Base-by-base conservation (phyloP, 2,888 invertebrate genomes). In the Eurytoma californica region DNA sequence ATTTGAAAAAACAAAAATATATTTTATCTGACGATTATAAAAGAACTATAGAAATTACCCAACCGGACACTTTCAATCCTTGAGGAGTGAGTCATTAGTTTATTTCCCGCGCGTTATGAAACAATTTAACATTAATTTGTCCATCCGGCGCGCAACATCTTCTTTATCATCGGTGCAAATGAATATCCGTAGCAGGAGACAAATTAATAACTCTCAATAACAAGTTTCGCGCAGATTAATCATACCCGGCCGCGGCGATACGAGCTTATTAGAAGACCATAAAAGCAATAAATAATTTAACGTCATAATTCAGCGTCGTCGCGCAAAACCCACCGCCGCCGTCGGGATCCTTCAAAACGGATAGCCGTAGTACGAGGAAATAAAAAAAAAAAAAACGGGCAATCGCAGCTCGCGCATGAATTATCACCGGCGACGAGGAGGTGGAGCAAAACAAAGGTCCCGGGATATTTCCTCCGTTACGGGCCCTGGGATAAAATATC, bases 181-280 rank as follows among this genome's bases (percentile, higher is more conserved):
- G n/a, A 9, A 65, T 67, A 49, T 16, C 13, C 14, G 58, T 55
- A 39, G 30, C 69, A 20, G 58, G 28, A 14, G 65, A 47, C 49
- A 39, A 70, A 49, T 60, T 73, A 30, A 79, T 79, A 72, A 68
- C 24, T 65, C 53, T 30, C 20, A 60, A 65, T 60, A 79, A 69
- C 65, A 67, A 75, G 53, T 75, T 20, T 28, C 18, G 2, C 47
- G 13, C 60, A 65, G 60, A 75, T 75, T 75, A 79, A 79, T 79
- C 70, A 75, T 30, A 18, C 5, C n/a, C 51, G 9, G 18, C 14
- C 39, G 7, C n/a, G 20, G 39, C 49, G 30, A 53, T 39, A 18
- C 39, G 18, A 65, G 30, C 16, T 58, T 24, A 66, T 57, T 30
- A 47, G 68, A 63, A 68, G 57, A 47, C 3, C 7, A 69, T 16